Base-by-base conservation (phyloP, 2,113 vertebrate species). In the Pollimyrus isidori region DNA sequence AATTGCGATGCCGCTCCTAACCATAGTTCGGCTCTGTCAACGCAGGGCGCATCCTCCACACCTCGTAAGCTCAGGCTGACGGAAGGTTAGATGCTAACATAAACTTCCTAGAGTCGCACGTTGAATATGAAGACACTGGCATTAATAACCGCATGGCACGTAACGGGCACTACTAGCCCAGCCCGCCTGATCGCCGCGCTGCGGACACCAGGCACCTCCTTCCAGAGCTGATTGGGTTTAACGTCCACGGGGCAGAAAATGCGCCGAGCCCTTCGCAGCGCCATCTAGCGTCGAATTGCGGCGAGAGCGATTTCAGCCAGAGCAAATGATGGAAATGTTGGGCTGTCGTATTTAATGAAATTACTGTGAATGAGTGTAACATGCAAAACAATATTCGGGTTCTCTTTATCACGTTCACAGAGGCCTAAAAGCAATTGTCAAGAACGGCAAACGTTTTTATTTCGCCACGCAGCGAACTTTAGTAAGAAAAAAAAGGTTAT, bases 21-120 rank as follows among this genome's bases (percentile, higher is more conserved):
- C 90, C 93, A 93, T 93, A 92, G 84, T 92, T 86, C 48, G 30
- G 23, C n/a, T 88, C 48, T 4, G 48, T 10, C 10, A 13, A 35
- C 6, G 39, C 48, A 13, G 17, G 17, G 69, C 46, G 49, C 49
- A 83, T 56, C 85, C 30, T 19, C 13, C 85, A 48, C 50, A 42
- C 50, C 39, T 80, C 13, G 46, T 26, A 7, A n/a, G 48, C 15
- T 39, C 35, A 30, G 26, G 21, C 10, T 53, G 49, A 46, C 7
- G 11, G 88, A 89, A 42, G 23, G n/a, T 15, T 42, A 21, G 10
- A 88, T 46, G 4, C 35, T 9, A 69, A 73, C 45, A 48, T 30
- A 83, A 50, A 50, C 87, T 50, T 58, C 17, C 39, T 10, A 82
- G 19, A 35, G 46, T 39, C 48, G 30, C 73, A 49, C 17, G 52